These are phyloP conservation scores for Spermophilus dauricus DNA, from an alignment of 2,113 vertebrate species.

Conservation along the genomic window DNA sequence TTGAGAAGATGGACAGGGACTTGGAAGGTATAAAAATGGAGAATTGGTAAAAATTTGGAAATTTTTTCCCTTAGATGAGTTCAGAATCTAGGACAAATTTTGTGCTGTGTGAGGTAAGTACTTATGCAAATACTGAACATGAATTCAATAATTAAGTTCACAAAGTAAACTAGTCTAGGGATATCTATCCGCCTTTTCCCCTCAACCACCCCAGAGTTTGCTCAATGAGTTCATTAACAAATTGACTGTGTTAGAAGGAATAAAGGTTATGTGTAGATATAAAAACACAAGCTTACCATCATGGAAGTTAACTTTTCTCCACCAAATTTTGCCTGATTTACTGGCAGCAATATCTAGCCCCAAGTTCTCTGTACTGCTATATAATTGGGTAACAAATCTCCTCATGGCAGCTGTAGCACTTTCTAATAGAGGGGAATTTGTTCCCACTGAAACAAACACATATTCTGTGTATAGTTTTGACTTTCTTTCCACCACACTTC, in stretches of 20 bases:
- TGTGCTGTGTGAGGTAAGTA: fast-evolving
- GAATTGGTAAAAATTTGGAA: background rate
- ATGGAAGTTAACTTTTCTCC: background rate
- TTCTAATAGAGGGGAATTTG: conserved; percentile 19
- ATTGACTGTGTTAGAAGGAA: background rate
- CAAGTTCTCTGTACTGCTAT: background rate
- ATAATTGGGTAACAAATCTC: conserved; percentile 60
- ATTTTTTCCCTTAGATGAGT: background rate
- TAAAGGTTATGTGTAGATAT: background rate
- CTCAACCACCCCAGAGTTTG: background rate
- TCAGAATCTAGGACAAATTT: background rate
- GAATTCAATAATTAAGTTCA: background rate
- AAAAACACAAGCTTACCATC: background rate
- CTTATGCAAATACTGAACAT: background rate
- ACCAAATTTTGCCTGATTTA: background rate
- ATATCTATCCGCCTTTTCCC: background rate
- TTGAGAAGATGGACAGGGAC: background rate
- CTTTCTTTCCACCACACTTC: background rate
- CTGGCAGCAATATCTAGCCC: background rate
- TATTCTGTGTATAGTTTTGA: conserved; percentile 39
- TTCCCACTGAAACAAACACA: conserved; percentile 29
- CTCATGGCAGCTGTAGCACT: background rate
- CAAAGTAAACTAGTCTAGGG: background rate
- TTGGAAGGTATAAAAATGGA: background rate
- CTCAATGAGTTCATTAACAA: conserved; percentile 25